Conservation (phyloP, 2,113 vertebrate genomes). For the Donacobius atricapilla region DNA sequence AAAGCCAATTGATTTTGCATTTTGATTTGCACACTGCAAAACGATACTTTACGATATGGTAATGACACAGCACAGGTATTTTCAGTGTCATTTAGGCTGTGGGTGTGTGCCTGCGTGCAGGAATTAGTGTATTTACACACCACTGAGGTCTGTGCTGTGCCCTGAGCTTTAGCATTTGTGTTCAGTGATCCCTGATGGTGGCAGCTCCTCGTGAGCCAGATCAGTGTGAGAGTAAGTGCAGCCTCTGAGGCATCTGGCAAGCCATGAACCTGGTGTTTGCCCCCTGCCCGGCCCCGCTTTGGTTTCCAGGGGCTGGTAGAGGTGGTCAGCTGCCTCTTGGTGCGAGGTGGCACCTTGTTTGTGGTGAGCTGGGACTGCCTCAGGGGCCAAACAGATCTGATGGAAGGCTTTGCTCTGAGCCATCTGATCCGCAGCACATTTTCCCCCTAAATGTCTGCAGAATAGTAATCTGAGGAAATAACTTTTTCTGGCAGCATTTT, state of each 20-base stretch:
- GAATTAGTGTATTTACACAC: background rate
- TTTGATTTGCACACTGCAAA: background rate
- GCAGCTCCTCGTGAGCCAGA: background rate
- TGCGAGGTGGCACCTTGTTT: background rate
- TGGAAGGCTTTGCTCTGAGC: background rate
- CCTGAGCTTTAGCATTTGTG: background rate
- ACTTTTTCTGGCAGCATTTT: rapidly evolving
- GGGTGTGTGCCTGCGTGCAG: background rate
- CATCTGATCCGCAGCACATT: rapidly evolving
- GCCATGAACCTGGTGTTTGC: background rate
- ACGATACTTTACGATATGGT: background rate
- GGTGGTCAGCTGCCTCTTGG: background rate
- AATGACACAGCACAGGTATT: background rate
- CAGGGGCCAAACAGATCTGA: background rate
- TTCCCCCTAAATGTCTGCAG: background rate
- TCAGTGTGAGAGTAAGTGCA: background rate
- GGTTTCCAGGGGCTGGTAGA: background rate
- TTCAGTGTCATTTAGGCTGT: background rate
- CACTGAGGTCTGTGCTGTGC: background rate
- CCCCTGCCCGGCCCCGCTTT: background rate
- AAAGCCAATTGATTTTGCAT: background rate
- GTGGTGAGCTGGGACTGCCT: background rate
- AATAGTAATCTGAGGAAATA: background rate
- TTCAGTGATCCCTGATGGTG: background rate
- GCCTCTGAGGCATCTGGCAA: background rate